Percentiles rank a stretch among this genome's conserved stretches.
Evolutionary conservation across 1,140 invertebrate species (phyloP).

Genomic region (Pseudoatta argentina): DNA sequence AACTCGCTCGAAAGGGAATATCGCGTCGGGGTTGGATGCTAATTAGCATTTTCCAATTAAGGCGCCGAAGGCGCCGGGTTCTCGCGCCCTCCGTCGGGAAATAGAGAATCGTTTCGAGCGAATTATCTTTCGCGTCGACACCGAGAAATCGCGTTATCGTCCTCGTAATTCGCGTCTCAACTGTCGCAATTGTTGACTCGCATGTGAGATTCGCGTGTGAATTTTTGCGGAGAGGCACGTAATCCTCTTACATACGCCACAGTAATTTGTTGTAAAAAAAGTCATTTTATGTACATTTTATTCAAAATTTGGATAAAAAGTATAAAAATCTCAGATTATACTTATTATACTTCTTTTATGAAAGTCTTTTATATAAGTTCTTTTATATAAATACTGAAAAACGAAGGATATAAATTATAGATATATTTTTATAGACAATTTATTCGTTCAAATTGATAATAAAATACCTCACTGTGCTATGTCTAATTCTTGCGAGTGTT

Average conservation of each 20-base stretch:
- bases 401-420: background rate
- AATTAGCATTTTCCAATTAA: slow-evolving; percentile 79
- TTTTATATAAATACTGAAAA: background rate
- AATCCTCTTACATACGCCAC: background rate
- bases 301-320: background rate
- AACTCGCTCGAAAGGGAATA: slow-evolving; percentile 73
- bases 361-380: background rate
- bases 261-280: background rate
- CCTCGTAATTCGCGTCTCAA: slow-evolving; percentile 64
- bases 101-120: slow-evolving; percentile 74
- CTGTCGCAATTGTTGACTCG: slow-evolving; percentile 52
- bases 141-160: slow-evolving; percentile 74
- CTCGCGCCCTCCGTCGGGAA: slow-evolving; percentile 63
- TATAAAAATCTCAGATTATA: background rate
- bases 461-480: background rate
- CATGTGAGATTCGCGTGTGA: slow-evolving; percentile 25
- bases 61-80: slow-evolving; percentile 69
- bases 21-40: slow-evolving; percentile 74
- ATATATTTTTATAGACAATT: background rate
- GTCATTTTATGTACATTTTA: background rate
- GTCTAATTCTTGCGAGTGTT: background rate
- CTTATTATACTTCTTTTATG: background rate
- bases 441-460: background rate
- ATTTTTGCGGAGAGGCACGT: background rate
- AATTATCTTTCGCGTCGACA: slow-evolving; percentile 75